These are phyloP conservation scores for Brachyalestes nurse DNA, from an alignment of 2,797 vertebrate species.

Conservation along the genomic window DNA sequence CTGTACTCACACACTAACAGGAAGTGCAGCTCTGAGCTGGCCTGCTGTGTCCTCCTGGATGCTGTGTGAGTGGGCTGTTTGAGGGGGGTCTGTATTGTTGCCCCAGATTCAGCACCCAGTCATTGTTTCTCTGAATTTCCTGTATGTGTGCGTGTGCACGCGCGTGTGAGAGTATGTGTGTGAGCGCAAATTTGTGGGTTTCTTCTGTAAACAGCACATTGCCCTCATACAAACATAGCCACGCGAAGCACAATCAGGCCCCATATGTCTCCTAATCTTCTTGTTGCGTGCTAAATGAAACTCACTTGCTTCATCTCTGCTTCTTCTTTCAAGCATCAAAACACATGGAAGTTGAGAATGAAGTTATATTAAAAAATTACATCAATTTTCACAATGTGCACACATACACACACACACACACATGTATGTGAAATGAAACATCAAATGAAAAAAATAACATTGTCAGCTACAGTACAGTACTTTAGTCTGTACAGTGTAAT, in stretches of 20 bases:
- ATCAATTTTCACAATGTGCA: no score
- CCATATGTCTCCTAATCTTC: constrained; percentile 7
- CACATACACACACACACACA: no score
- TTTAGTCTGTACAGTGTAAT: no score
- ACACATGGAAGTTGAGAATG: neutral
- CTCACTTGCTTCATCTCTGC: neutral
- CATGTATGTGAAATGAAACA: no score
- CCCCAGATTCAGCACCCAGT: constrained; percentile 41
- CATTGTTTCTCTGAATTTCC: constrained; percentile 50
- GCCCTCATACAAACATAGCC: constrained; percentile 26
- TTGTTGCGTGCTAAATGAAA: no score
- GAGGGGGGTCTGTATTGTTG: constrained; percentile 43
- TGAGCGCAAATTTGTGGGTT: no score
- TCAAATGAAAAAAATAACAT: no score
- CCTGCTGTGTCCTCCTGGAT: constrained; percentile 47
- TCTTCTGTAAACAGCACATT: constrained; percentile 50
- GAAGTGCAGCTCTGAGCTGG: constrained; percentile 38
- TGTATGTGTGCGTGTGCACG: constrained; percentile 10
- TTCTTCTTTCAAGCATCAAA: neutral
- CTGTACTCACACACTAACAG: constrained; percentile 34
- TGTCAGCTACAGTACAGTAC: no score
- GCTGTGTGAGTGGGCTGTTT: constrained; percentile 8
- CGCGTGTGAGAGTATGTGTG: constrained; percentile 1
- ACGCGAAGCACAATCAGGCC: neutral
- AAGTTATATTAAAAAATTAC: no score